Evolutionary conservation across 1,140 invertebrate species (phyloP), one percentile per base, ranked within the genome.

Genomic region (Bursaphelenchus mucronatus): DNA sequence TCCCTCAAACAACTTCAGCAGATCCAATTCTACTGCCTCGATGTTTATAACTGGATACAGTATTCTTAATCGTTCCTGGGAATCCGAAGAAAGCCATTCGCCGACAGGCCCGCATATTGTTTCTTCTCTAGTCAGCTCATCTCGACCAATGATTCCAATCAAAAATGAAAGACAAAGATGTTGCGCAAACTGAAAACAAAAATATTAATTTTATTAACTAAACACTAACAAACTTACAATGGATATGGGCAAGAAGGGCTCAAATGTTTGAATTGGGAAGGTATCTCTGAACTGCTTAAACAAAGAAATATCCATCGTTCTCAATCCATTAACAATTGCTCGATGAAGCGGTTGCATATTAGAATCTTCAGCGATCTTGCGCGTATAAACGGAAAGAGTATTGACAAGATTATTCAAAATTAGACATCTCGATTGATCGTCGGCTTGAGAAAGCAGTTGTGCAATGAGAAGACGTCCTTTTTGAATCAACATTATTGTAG

Each of bases 401-500:
- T 30, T 39, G 17, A 67, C 21, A 44, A 62, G 21, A 21, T 10
- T 52, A 46, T 19, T 41, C 8, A 68, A 11, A 43, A 57, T 67
- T 6, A 17, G 50, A 50, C 19, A 15, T 15, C 11, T 53, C 17
- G 41, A 40, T 52, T 71, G 30, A 44, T 68, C 64, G 11, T 49
- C 51, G 44, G 67, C 30, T 46, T 67, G 15, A 50, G 19, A 49
- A 45, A 70, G 30, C 10, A 66, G 39, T 41, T 71, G 71, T 21
- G 45, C 72, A 13, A 76, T 17, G 10, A 75, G 50, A 11, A 21
- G n/a, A 19, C 70, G 72, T 1, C 70, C 70, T 43, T 71, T 71
- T 64, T 71, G 70, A 19, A 71, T 64, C 13, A 71, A 52, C 70
- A 71, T 71, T 9, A 71, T n/a, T 0, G 73, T 71, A 13, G 70